Conservation (phyloP, 2,888 invertebrate genomes). For the Endomychus coccineus region DNA sequence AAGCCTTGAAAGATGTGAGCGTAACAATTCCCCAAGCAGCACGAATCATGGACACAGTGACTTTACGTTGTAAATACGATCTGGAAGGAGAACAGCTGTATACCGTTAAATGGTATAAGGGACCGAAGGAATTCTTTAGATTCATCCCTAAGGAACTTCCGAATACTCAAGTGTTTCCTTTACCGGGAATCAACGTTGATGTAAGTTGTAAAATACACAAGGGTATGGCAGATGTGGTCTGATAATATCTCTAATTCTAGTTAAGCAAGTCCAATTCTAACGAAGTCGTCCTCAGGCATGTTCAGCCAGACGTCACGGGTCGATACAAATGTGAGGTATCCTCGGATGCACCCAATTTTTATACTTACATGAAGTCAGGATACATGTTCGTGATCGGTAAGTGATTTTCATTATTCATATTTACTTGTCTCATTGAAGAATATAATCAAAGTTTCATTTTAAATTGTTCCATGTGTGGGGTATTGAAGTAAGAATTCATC, state of each 20-base stretch:
- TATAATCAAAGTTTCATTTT: no score
- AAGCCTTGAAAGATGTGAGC: conserved; percentile 58
- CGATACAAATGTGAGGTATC: conserved; percentile 70
- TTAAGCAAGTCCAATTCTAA: conserved; percentile 56
- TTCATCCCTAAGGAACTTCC: conserved; percentile 74
- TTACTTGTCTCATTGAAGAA: no score
- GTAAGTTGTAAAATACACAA: conserved; percentile 49
- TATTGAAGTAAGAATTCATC: no score
- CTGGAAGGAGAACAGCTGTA: conserved; percentile 66
- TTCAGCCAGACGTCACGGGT: conserved; percentile 62
- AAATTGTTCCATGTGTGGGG: no score
- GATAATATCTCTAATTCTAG: conserved; percentile 39
- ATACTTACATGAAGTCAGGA: conserved; percentile 57
- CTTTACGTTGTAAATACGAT: conserved; percentile 67
- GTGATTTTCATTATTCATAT: conserved; percentile 34
- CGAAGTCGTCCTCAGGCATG: conserved; percentile 60
- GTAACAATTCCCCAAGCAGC: conserved; percentile 67
- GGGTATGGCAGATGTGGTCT: conserved; percentile 1
- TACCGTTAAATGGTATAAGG: conserved; percentile 78
- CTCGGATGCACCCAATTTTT: conserved; percentile 65
- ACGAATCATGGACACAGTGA: conserved; percentile 63
- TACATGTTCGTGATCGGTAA: conserved; percentile 68
- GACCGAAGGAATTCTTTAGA: conserved; percentile 68
- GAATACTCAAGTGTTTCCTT: conserved; percentile 63
- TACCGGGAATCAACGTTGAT: conserved; percentile 62